Evolutionary conservation across 1,140 invertebrate genomes (phyloP).

Genomic region (Drosophila chauvacae): DNA sequence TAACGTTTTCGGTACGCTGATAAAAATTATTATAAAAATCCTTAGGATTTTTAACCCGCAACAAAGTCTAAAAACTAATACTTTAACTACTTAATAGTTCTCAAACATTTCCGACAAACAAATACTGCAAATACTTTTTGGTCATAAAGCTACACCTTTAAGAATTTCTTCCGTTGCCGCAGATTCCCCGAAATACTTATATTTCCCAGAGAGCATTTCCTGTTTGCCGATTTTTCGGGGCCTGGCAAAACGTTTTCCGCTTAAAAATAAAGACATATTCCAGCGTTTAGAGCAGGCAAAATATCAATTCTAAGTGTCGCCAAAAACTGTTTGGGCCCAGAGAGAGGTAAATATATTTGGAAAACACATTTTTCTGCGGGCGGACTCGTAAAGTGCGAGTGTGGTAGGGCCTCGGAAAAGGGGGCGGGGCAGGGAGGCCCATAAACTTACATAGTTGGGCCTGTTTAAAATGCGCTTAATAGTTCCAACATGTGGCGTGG

Average conservation of each 20-base stretch:
- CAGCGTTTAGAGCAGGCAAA: conserved; percentile 21
- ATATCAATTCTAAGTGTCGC: conserved; percentile 43
- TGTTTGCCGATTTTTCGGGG: conserved; percentile 38
- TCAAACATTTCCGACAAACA: not conserved
- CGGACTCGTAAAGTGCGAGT: conserved; percentile 28
- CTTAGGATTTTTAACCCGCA: not conserved
- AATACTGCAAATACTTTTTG: not conserved
- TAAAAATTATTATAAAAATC: not conserved
- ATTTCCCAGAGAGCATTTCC: conserved; percentile 30
- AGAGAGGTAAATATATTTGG: conserved; percentile 33
- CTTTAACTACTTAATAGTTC: not conserved
- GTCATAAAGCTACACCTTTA: conserved; percentile 13
- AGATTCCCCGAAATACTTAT: conserved; percentile 34
- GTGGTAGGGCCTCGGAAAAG: conserved; percentile 12
- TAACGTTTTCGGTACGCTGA: no score
- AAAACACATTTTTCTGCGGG: conserved; percentile 25
- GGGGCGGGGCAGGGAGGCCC: conserved; percentile 8
- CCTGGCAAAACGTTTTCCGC: conserved; percentile 37
- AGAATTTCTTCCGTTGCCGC: not conserved
- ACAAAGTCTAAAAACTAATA: not conserved
- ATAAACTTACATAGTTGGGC: conserved; percentile 60
- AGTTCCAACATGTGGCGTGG: conserved; percentile 64
- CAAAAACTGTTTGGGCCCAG: conserved; percentile 27
- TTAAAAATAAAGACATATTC: conserved; percentile 66
- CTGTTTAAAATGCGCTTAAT: conserved; percentile 64